Conservation (phyloP, 1,140 invertebrate species). For the Drosophila willistoni region DNA sequence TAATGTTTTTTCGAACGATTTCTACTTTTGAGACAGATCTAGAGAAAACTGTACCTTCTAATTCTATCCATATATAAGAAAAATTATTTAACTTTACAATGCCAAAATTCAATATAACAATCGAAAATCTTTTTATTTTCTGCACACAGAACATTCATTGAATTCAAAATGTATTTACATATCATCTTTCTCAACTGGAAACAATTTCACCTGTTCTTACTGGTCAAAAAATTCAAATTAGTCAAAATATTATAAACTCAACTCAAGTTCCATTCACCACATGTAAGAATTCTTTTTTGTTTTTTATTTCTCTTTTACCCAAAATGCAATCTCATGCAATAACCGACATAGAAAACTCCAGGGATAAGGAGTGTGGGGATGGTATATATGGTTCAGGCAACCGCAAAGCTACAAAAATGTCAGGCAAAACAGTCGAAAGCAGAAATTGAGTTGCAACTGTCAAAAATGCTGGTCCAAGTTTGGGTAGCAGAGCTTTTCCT, state of each 20-base stretch:
- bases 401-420: slow-evolving; percentile 57
- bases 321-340: slow-evolving; percentile 57
- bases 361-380: not conserved
- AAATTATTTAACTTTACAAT: too few species aligned
- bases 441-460: slow-evolving; percentile 69
- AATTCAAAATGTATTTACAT: slow-evolving; percentile 8
- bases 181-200: slow-evolving; percentile 39
- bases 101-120: too few species aligned
- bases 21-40: too few species aligned
- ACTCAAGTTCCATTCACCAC: slow-evolving; percentile 46
- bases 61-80: too few species aligned
- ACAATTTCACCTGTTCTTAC: slow-evolving; percentile 35
- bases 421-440: slow-evolving; percentile 36
- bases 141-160: not conserved
- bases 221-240: slow-evolving; percentile 51
- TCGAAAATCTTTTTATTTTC: not conserved
- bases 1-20: too few species aligned
- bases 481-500: not conserved
- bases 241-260: slow-evolving; percentile 59
- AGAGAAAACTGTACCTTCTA: too few species aligned
- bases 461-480: slow-evolving; percentile 61
- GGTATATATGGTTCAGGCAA: slow-evolving; percentile 37
- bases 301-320: slow-evolving; percentile 19
- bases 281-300: not conserved
- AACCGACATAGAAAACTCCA: slow-evolving; percentile 10